A percentile compares a stretch with the other conserved stretches of the same genome.
Conservation (phyloP, 2,888 invertebrate genomes). For the Cyclophora albipunctata region DNA sequence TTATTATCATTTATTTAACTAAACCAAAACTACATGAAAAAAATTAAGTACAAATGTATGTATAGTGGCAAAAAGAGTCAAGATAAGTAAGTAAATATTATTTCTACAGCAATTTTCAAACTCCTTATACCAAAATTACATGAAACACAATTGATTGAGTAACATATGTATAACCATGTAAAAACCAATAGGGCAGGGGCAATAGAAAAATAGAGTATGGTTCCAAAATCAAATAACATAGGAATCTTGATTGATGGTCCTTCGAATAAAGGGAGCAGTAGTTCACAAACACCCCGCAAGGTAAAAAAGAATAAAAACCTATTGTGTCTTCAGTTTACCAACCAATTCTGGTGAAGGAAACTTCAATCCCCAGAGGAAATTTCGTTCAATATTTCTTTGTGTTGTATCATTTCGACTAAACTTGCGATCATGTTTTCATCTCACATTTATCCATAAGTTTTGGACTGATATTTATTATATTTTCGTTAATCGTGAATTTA, state of each 20-base stretch:
- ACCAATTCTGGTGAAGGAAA: slow-evolving; percentile 54
- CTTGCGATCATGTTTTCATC: slow-evolving; percentile 15
- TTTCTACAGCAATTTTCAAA: no score
- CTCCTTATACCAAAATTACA: no score
- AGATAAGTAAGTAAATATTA: no score
- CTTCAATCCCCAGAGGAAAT: slow-evolving; percentile 57
- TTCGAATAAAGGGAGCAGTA: slow-evolving; percentile 27
- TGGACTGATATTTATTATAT: not conserved
- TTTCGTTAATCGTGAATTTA: no score
- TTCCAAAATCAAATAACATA: slow-evolving; percentile 31
- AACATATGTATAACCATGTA: no score
- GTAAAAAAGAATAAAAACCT: slow-evolving; percentile 43
- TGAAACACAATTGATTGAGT: no score
- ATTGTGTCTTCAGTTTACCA: slow-evolving; percentile 53
- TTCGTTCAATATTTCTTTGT: slow-evolving; percentile 51
- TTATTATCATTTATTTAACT: no score
- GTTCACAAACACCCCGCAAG: slow-evolving; percentile 14
- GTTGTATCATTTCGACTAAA: slow-evolving; percentile 40
- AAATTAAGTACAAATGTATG: no score
- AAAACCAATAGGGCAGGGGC: no score
- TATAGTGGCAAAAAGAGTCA: no score
- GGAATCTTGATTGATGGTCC: slow-evolving; percentile 40
- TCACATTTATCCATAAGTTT: slow-evolving; percentile 4
- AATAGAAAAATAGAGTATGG: not conserved
- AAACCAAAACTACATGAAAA: no score